phyloP scores from a whole-genome alignment of 2,113 vertebrate genomes.

The Diadophis punctatus region DNA sequence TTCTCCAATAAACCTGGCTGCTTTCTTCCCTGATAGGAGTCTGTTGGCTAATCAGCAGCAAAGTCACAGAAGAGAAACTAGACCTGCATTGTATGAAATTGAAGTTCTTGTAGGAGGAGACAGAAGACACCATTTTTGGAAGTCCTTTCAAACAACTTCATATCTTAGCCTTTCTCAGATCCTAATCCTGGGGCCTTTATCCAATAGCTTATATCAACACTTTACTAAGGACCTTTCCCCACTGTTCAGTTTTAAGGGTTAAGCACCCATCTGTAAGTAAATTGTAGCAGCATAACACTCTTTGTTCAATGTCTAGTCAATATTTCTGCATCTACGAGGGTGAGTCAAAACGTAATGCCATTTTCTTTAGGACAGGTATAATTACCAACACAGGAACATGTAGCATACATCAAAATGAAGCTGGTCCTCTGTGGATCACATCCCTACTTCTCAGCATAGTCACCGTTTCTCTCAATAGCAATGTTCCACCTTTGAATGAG shows the following conservation, averaged over 20 bases:
- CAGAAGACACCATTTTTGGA: rapidly evolving
- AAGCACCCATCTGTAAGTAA: not conserved
- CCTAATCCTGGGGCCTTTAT: not conserved
- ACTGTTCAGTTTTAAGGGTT: not conserved
- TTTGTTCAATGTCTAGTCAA: not conserved
- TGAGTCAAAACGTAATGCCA: too few relatives aligned
- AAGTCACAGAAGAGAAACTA: not conserved
- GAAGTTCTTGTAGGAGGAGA: not conserved
- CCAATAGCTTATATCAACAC: not conserved
- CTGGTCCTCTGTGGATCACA: too few relatives aligned
- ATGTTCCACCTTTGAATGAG: too few relatives aligned
- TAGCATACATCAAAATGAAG: too few relatives aligned
- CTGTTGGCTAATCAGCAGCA: not conserved
- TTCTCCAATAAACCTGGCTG: not conserved
- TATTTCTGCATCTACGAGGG: not conserved
- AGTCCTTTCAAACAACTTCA: rapidly evolving
- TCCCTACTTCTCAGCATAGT: too few relatives aligned
- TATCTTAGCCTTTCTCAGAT: not conserved
- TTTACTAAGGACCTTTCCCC: not conserved
- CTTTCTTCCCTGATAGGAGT: too few relatives aligned
- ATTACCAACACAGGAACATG: too few relatives aligned
- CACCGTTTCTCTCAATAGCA: too few relatives aligned
- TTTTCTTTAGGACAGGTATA: too few relatives aligned
- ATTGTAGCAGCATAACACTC: not conserved
- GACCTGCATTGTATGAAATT: not conserved